Evolutionary conservation across 2,888 invertebrate species (phyloP).

Genomic region (Blera fallax): DNA sequence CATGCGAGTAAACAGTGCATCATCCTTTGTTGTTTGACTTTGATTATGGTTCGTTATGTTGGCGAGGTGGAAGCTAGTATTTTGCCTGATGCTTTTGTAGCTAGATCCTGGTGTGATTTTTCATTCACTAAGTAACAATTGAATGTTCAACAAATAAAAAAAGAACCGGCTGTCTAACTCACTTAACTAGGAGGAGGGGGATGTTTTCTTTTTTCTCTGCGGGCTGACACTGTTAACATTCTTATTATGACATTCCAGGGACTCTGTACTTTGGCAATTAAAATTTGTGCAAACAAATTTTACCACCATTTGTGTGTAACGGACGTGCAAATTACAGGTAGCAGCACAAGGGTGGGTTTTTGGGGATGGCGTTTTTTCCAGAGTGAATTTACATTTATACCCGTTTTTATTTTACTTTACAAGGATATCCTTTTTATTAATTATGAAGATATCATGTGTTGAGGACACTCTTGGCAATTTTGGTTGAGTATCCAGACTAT

Average conservation of each 20-base stretch:
- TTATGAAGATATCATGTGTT: too few species aligned
- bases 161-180: background rate
- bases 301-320: background rate
- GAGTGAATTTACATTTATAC: too few species aligned
- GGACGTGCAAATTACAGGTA: background rate
- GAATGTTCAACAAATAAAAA: background rate
- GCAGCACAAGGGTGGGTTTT: background rate
- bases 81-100: background rate
- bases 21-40: conserved; percentile 65
- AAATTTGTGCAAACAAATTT: background rate
- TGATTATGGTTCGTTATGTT: conserved; percentile 54
- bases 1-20: conserved; percentile 38
- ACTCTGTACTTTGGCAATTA: background rate
- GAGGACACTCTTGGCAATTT: too few species aligned
- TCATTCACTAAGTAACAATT: conserved; percentile 16
- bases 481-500: too few species aligned
- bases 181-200: background rate
- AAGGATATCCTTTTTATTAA: too few species aligned
- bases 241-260: background rate
- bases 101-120: conserved; percentile 1
- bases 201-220: background rate
- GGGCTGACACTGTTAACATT: background rate
- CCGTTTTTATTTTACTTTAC: too few species aligned
- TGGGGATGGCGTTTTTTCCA: background rate
- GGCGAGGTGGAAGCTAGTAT: background rate